A percentile compares a stretch with the other conserved stretches of the same genome.
phyloP scores from a whole-genome alignment of 92 coral and sea anemone species.

The Siderastrea siderea region DNA sequence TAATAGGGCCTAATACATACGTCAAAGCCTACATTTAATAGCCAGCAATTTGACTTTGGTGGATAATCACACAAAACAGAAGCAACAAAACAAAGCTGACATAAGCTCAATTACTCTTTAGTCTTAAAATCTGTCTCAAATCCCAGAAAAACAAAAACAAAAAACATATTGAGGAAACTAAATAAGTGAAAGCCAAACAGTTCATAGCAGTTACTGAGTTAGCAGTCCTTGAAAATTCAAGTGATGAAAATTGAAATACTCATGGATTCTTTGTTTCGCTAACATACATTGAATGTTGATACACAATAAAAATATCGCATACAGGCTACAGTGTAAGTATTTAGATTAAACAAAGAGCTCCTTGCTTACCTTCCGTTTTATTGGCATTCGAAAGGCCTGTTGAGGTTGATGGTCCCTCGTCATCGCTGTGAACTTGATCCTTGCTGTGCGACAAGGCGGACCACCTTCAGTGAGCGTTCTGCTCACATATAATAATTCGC shows the following conservation, averaged over 20 bases:
- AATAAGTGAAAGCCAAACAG: too few species aligned
- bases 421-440: slow-evolving; percentile 33
- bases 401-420: slow-evolving; percentile 29
- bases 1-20: too few species aligned
- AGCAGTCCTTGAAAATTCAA: too few species aligned
- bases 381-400: slow-evolving; percentile 32
- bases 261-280: too few species aligned
- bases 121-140: not conserved
- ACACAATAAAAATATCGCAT: too few species aligned
- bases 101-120: not conserved
- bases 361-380: not conserved
- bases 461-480: slow-evolving; percentile 9
- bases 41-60: not conserved
- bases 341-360: too few species aligned
- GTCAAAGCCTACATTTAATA: not conserved
- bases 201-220: too few species aligned
- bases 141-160: not conserved
- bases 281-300: too few species aligned
- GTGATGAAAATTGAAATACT: too few species aligned
- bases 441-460: slow-evolving; percentile 38
- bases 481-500: slow-evolving; percentile 34
- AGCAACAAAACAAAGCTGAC: not conserved
- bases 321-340: too few species aligned
- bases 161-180: too few species aligned
- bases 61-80: not conserved